These are phyloP conservation scores for Pseudopipra pipra DNA, from an alignment of 2,113 vertebrate genomes.

Conservation along the genomic window DNA sequence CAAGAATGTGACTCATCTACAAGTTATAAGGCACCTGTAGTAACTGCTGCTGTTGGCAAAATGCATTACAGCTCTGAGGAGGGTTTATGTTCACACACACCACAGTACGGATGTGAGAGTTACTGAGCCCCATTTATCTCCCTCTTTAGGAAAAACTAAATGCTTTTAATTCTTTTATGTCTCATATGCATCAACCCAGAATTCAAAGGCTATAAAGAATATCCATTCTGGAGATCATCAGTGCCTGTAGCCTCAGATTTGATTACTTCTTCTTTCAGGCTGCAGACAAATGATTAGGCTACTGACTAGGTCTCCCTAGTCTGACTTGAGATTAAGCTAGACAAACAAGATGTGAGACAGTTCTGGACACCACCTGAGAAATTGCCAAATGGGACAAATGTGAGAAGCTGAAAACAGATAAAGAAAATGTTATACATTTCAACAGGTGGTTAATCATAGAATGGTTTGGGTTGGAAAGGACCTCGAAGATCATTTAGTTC, in stretches of 20 bases:
- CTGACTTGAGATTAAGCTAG: neutral
- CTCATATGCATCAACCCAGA: neutral
- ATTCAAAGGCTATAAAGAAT: neutral
- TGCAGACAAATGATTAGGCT: neutral
- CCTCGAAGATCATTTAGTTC: neutral
- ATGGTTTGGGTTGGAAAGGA: neutral
- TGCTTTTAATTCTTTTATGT: neutral
- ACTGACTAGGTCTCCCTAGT: neutral
- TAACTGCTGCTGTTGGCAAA: slow-evolving; percentile 38
- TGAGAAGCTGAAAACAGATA: neutral
- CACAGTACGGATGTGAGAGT: neutral
- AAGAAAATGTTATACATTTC: neutral
- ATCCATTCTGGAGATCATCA: neutral
- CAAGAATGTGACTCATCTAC: slow-evolving; percentile 15
- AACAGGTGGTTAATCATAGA: neutral
- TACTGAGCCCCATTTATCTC: neutral
- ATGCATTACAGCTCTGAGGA: neutral
- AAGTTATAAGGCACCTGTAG: slow-evolving; percentile 35
- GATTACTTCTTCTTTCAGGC: neutral
- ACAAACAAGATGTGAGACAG: neutral
- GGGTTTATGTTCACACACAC: neutral
- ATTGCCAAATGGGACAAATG: neutral
- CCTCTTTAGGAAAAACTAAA: neutral
- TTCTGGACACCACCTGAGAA: neutral
- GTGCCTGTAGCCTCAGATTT: neutral